Evolutionary conservation across 1,140 invertebrate species (phyloP).

Genomic region (Brachionus plicatilis): DNA sequence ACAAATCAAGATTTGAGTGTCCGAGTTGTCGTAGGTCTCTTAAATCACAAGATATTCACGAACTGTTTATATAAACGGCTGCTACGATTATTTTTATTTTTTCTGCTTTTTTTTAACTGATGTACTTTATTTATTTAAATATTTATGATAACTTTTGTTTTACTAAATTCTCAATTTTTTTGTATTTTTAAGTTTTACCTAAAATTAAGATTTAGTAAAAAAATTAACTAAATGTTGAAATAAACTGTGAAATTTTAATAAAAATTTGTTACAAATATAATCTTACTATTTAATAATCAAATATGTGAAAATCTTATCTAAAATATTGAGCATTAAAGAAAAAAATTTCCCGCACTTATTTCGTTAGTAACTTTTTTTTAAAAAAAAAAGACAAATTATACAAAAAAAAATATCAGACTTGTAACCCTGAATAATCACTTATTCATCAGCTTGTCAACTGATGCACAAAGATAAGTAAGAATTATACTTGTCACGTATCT

Average conservation of each 20-base stretch:
- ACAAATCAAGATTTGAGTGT: neutral
- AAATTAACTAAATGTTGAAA: neutral
- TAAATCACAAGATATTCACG: neutral
- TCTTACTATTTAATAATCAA: too few species aligned
- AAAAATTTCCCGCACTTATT: too few species aligned
- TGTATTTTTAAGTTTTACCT: neutral
- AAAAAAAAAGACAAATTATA: too few species aligned
- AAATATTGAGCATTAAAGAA: too few species aligned
- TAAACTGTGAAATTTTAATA: neutral
- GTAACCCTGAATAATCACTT: too few species aligned
- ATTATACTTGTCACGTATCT: too few species aligned
- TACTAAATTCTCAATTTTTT: neutral
- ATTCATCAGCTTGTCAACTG: too few species aligned
- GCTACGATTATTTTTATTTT: neutral
- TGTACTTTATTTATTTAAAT: neutral
- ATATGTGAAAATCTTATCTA: too few species aligned
- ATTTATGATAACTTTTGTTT: neutral
- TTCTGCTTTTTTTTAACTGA: neutral
- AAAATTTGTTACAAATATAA: neutral
- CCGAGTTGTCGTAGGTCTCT: conserved; percentile 1
- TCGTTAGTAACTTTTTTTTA: too few species aligned
- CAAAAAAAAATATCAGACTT: too few species aligned
- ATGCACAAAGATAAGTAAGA: too few species aligned
- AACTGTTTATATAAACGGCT: neutral
- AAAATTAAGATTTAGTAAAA: neutral